Conservation (phyloP, 2,797 vertebrate genomes). For the Rhyacichthys aspro region DNA sequence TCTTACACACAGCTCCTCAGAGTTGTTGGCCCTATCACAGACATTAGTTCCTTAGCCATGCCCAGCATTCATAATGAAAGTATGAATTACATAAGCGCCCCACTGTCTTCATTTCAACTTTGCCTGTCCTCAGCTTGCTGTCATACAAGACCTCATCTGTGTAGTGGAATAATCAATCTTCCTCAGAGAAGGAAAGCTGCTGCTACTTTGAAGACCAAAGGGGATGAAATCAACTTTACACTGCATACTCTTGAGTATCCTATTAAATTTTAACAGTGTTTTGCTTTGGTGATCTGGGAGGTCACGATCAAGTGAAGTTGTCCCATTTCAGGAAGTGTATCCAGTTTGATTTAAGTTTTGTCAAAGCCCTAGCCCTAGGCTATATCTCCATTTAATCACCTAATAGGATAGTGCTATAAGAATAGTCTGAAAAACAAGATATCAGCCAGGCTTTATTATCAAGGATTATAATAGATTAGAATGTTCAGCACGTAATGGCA, state of each 20-base stretch:
- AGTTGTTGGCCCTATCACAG: constrained; percentile 29
- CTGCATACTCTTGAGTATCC: constrained; percentile 15
- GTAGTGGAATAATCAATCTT: constrained; percentile 36
- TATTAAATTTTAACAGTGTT: constrained; percentile 44
- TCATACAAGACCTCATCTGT: constrained; percentile 44
- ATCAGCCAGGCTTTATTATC: too few species aligned
- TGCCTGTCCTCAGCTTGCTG: constrained; percentile 29
- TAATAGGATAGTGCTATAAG: too few species aligned
- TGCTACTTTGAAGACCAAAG: constrained; percentile 26
- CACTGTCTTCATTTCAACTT: constrained; percentile 19
- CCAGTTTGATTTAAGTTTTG: constrained; percentile 9
- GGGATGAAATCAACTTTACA: constrained; percentile 34
- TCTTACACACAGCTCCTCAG: constrained; percentile 2
- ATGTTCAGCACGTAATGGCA: too few species aligned
- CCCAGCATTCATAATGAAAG: constrained; percentile 2
- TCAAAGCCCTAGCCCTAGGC: neutral
- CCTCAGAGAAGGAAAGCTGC: constrained; percentile 22
- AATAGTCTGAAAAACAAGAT: too few species aligned
- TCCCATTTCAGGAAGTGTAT: neutral
- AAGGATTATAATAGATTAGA: too few species aligned
- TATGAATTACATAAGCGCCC: constrained; percentile 28
- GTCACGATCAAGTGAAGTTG: constrained; percentile 23
- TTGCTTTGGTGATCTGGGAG: constrained; percentile 27
- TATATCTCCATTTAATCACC: too few species aligned
- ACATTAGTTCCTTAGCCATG: constrained; percentile 13